Conservation (phyloP, 2,888 invertebrate species). For the Crossocerus cetratus region DNA sequence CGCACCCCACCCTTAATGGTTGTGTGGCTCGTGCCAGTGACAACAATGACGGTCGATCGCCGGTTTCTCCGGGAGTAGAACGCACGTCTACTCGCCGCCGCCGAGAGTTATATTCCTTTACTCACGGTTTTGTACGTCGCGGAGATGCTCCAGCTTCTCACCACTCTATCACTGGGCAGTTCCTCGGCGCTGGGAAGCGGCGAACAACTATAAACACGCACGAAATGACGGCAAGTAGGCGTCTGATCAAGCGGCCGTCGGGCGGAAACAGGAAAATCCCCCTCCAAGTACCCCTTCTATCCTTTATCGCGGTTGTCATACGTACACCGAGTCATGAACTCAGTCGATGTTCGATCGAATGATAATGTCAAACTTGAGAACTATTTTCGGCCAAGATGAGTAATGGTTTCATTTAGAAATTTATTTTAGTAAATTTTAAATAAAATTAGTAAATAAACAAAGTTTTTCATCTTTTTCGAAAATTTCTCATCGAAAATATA, state of each 20-base stretch:
- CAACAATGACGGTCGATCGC: conserved; percentile 34
- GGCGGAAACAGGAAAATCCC: conserved; percentile 72
- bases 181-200: conserved; percentile 12
- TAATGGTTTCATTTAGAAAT: too few relatives aligned
- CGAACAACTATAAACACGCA: conserved; percentile 43
- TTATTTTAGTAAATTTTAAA: too few relatives aligned
- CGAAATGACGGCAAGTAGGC: conserved; percentile 45
- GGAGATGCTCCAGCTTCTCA: conserved; percentile 35
- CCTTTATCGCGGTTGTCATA: conserved; percentile 21
- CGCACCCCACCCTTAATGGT: conserved; percentile 67
- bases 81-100: too few relatives aligned
- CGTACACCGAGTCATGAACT: conserved; percentile 11
- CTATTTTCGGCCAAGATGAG: background rate
- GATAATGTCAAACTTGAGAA: background rate
- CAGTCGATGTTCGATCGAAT: background rate
- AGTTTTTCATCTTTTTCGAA: too few relatives aligned
- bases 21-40: conserved; percentile 29
- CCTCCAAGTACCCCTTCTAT: conserved; percentile 45
- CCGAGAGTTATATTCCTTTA: too few relatives aligned
- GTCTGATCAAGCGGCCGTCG: conserved; percentile 63
- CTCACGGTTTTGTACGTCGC: conserved; percentile 42
- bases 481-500: too few relatives aligned
- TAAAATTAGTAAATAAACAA: background rate
- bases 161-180: conserved; percentile 30
- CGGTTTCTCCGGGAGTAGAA: background rate